Base-by-base conservation (phyloP, 1,140 invertebrate genomes). In the Trialeurodes vaporariorum region DNA sequence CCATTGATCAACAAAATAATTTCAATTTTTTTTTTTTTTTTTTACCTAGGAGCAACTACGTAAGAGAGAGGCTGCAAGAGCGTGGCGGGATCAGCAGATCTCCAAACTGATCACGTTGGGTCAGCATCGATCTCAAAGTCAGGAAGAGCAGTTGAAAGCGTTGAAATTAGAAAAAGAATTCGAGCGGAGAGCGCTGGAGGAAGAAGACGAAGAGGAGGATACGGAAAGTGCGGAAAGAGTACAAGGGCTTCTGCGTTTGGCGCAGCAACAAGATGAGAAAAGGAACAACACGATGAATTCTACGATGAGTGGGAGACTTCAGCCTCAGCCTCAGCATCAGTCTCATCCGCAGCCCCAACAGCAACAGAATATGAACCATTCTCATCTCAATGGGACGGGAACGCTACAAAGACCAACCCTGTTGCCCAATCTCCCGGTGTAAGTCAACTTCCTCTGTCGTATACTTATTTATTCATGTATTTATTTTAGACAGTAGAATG, bases 111-210 rank as follows among this genome's bases (percentile, higher is more conserved):
- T 88, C 70, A 77, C 82, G 0, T 74, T 91, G 63, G 72, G 73
- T 21, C 78, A 85, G 11, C 83, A 87, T 25, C 79, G 90, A 68
- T 88, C 87, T 1, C 77, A 86, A 0, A 89, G 90, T 72, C 91
- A 96, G 75, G 92, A 92, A 68, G 92, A 96, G 75, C 90, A 94
- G 72, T 77, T 95, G 22, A 82, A 91, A 66, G 89, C 91, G 5
- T 79, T 95, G 60, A 87, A 89, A 67, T 78, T 95, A 2, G 93
- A 96, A 76, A 82, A 89, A 69, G 93, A 95, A 75, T 95, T 96
- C 76, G 90, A 95, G 72, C 84, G 91, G 58, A 80, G 93, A 61
- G 93, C 92, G 2, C 88, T 89, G 74, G 89, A 92, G 76, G 81
- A 83, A 49, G 83, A 86, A 23, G 89, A 92, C 24, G 90, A 91